Percentiles rank a stretch among this genome's conserved stretches.
phyloP scores from a whole-genome alignment of 1,140 invertebrate species.

The Hyles euphorbiae region DNA sequence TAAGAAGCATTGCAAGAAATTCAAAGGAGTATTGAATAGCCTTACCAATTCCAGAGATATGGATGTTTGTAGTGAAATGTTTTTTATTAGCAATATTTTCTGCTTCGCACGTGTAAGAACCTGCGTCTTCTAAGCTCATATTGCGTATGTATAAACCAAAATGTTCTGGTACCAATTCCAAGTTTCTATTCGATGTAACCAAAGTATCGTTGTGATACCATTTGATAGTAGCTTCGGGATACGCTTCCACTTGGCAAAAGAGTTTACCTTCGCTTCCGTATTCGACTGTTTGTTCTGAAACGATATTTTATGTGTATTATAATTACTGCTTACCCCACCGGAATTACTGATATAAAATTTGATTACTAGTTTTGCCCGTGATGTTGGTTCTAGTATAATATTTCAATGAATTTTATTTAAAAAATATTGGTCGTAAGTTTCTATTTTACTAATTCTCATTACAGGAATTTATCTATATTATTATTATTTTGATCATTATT shows the following conservation, averaged over 20 bases:
- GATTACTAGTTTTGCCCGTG: too few relatives aligned
- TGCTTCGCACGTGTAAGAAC: constrained; percentile 46
- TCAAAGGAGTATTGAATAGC: neutral
- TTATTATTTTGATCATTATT: too few relatives aligned
- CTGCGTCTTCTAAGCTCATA: constrained; percentile 41
- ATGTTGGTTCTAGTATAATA: too few relatives aligned
- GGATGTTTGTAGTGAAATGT: constrained; percentile 31
- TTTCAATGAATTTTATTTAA: too few relatives aligned
- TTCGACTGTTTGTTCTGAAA: constrained; percentile 47
- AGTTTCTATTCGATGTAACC: constrained; percentile 26
- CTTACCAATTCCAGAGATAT: constrained; percentile 50
- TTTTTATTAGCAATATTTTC: constrained; percentile 31
- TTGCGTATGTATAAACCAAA: constrained; percentile 41
- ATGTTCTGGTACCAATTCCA: constrained; percentile 30
- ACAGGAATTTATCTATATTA: too few relatives aligned
- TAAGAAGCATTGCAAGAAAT: too few relatives aligned
- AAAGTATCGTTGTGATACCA: constrained; percentile 53
- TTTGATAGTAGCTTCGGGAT: constrained; percentile 46
- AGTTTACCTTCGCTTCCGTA: constrained; percentile 41
- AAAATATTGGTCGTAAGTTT: too few relatives aligned
- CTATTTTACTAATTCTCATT: too few relatives aligned
- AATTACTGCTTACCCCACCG: too few relatives aligned
- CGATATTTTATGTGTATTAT: constrained; percentile 1
- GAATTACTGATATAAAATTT: too few relatives aligned
- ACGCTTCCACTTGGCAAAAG: constrained; percentile 46